Percentiles rank a stretch among this genome's conserved stretches.
Conservation (phyloP, 1,140 invertebrate genomes). For the Thalassaphorura encarpata region DNA sequence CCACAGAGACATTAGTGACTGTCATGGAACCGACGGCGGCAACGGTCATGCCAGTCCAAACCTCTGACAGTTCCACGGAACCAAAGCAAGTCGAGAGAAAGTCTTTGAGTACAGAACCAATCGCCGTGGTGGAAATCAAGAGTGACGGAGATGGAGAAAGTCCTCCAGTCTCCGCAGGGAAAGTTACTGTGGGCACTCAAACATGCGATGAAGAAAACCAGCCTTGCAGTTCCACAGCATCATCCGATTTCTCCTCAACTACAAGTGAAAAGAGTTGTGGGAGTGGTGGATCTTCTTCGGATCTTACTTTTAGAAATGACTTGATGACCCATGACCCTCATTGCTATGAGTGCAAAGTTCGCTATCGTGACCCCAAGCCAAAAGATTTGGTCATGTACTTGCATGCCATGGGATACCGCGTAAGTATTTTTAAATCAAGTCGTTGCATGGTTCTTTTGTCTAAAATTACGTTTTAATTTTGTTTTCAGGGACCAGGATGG, state of each 20-base stretch:
- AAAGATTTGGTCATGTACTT: constrained; percentile 89
- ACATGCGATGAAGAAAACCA: constrained; percentile 58
- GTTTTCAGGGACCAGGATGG: constrained; percentile 68
- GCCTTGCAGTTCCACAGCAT: neutral
- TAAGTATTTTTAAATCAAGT: too few species aligned
- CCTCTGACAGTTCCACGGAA: neutral
- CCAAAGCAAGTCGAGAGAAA: neutral
- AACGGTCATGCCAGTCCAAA: neutral
- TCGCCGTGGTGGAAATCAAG: neutral
- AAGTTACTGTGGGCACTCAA: constrained; percentile 69
- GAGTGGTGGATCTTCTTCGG: neutral
- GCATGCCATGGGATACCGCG: constrained; percentile 85
- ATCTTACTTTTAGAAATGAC: constrained; percentile 50
- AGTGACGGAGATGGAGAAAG: too few species aligned
- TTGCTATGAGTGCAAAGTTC: constrained; percentile 84
- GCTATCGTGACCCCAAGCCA: constrained; percentile 79
- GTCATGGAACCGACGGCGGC: neutral
- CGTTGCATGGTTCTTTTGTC: neutral
- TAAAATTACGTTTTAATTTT: constrained; percentile 5
- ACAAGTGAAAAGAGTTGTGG: neutral
- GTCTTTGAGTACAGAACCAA: neutral
- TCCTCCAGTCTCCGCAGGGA: constrained; percentile 24
- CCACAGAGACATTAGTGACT: neutral
- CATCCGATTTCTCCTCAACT: neutral
- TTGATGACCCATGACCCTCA: constrained; percentile 71